Conservation (phyloP, 2,888 invertebrate genomes). For the Temnothorax ravouxi region DNA sequence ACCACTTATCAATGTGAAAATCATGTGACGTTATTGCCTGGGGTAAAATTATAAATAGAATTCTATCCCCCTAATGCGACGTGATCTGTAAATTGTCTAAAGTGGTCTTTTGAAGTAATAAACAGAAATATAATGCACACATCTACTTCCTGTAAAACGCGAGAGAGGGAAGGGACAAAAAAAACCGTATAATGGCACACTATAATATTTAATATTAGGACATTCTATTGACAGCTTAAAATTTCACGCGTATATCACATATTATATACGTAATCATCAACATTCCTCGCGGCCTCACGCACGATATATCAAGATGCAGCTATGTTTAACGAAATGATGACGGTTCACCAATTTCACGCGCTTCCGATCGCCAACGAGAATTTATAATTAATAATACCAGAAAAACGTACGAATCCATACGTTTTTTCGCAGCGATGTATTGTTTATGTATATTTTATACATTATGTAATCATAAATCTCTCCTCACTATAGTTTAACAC, state of each 20-base stretch:
- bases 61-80: background rate
- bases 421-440: slow-evolving; percentile 28
- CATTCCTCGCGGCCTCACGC: slow-evolving; percentile 65
- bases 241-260: slow-evolving; percentile 80
- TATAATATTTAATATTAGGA: slow-evolving; percentile 84
- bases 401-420: slow-evolving; percentile 23
- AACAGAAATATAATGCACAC: background rate
- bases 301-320: slow-evolving; percentile 77
- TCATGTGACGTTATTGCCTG: too few species aligned
- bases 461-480: slow-evolving; percentile 47
- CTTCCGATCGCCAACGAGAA: slow-evolving; percentile 54
- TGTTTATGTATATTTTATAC: slow-evolving; percentile 24
- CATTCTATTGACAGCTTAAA: slow-evolving; percentile 85
- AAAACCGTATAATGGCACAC: slow-evolving; percentile 82
- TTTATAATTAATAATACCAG: slow-evolving; percentile 32
- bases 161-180: slow-evolving; percentile 87
- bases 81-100: background rate
- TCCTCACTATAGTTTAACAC: slow-evolving; percentile 82
- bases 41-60: background rate
- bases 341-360: slow-evolving; percentile 77
- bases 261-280: slow-evolving; percentile 78
- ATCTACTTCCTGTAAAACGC: slow-evolving; percentile 1
- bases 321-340: slow-evolving; percentile 80
- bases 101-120: background rate
- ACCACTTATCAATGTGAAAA: too few species aligned